Evolutionary conservation across 1,140 invertebrate genomes (phyloP), one percentile per base, ranked within the genome.

Genomic region (Cherax destructor): DNA sequence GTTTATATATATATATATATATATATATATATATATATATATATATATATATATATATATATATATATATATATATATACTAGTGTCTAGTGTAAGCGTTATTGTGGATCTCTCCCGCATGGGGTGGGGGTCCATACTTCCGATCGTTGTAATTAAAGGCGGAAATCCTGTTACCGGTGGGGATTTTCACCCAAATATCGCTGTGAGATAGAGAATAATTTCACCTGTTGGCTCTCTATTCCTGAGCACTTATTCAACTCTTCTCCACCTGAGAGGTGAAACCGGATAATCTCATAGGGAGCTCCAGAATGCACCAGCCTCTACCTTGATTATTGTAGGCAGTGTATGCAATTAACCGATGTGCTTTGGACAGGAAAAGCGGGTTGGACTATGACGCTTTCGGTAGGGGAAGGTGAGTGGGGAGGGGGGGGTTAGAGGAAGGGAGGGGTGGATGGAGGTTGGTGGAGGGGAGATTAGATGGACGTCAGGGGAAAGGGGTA

Each of bases 281-380:
- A 30, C n/a, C 69, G 69, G 69, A 74, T 74, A 74, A 74, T 74
- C n/a, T 24, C 69, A 74, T 74, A 74, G 5, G 6, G 3, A 3
- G 13, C 69, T 24, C 69, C n/a, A 1, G 69, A n/a, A 24, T 30
- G 24, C 5, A 21, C 69, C n/a, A 30, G 21, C 5, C 11, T 30
- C n/a, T 30, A 24, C 24, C n/a, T 74, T 6, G 69, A 24, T 74
- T 24, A 30, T 74, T 74, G 18, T 4, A 0, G 69, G 24, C 3
- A n/a, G 24, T 30, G 69, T 74, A 74, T 74, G 69, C 69, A n/a
- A 74, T 74, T 74, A 74, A 24, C 69, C 24, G 69, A 74, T 74
- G 69, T 74, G 13, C 1, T 74, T 74, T 74, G n/a, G 69, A 74
- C 69, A 74, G 69, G 69, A 74, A 74, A 74, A 74, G 69, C 69